Evolutionary conservation across 1,140 invertebrate genomes (phyloP), one percentile per base, ranked within the genome.

Genomic region (Drosophila neocordata): DNA sequence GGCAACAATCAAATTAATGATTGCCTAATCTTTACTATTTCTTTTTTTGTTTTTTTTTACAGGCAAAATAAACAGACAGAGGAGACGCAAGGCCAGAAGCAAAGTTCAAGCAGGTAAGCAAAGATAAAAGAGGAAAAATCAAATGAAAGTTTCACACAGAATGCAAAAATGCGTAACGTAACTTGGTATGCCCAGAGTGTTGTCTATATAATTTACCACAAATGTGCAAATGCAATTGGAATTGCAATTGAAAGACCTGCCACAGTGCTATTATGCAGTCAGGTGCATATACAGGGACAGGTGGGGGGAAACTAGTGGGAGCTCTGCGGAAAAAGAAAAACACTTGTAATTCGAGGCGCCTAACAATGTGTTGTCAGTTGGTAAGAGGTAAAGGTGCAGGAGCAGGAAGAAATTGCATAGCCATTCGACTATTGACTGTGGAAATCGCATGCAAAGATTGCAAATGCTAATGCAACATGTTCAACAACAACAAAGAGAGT

Each of bases 151-250:
- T 87, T 82, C 82, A 69, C 82, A 87, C 63, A 79, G 68, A 79
- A 87, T 72, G 78, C 78, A 72, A 67, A 87, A 82, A 87, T 85
- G 82, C 81, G 81, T 85, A 81, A 81, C 51, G 65, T 65, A 66
- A 71, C 69, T 87, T 74, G 69, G 73, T 76, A 77, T 71, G 81
- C 66, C 38, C n/a, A 56, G 60, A 37, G 34, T 34, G 5, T 31
- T 58, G 55, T 62, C 38, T 53, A 53, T 48, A 68, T 71, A 79
- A 79, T 70, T 69, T 79, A 59, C 76, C 61, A 55, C 63, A 79
- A 68, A 66, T 58, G 67, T 81, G 73, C 41, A 44, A 58, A 52
- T 64, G 60, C 65, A 56, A 48, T 24, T 57, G 58, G 56, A 44
- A 65, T 18, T 71, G 44, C 80, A 77, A 85, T 74, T 81, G 81